Conservation (phyloP, 1,140 invertebrate species). For the Aphelenchoides fujianensis region DNA sequence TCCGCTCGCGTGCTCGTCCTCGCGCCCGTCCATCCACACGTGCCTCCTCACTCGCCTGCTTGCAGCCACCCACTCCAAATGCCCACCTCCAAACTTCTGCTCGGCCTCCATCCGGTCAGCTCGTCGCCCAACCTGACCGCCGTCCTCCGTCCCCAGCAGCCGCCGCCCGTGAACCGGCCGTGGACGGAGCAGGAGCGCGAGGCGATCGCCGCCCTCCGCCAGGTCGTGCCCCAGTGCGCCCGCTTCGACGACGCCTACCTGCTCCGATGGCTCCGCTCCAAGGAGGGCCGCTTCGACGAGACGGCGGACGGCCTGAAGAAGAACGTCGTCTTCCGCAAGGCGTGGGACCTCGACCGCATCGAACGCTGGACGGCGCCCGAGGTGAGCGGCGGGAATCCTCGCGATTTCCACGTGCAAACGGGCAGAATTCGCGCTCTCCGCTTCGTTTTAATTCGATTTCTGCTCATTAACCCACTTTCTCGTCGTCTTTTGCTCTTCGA, state of each 20-base stretch:
- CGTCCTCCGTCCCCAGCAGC: background rate
- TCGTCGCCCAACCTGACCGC: slow-evolving; percentile 2
- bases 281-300: slow-evolving; percentile 59
- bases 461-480: background rate
- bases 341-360: slow-evolving; percentile 58
- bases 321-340: slow-evolving; percentile 55
- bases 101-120: background rate
- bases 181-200: slow-evolving; percentile 8
- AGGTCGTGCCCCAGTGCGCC: background rate
- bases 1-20: too few relatives aligned
- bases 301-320: slow-evolving; percentile 60
- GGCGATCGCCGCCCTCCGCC: background rate
- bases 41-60: too few relatives aligned
- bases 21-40: too few relatives aligned
- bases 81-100: background rate
- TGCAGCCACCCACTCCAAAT: too few relatives aligned
- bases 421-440: too few relatives aligned
- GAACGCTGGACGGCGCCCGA: slow-evolving; percentile 58
- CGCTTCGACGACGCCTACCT: slow-evolving; percentile 50
- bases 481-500: too few relatives aligned
- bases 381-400: slow-evolving; percentile 43
- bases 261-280: slow-evolving; percentile 59
- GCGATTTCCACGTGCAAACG: too few relatives aligned
- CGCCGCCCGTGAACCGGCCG: slow-evolving; percentile 5
- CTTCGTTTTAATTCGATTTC: background rate